phyloP scores from a whole-genome alignment of 2,797 vertebrate genomes.

The Leptoclinus maculatus region DNA sequence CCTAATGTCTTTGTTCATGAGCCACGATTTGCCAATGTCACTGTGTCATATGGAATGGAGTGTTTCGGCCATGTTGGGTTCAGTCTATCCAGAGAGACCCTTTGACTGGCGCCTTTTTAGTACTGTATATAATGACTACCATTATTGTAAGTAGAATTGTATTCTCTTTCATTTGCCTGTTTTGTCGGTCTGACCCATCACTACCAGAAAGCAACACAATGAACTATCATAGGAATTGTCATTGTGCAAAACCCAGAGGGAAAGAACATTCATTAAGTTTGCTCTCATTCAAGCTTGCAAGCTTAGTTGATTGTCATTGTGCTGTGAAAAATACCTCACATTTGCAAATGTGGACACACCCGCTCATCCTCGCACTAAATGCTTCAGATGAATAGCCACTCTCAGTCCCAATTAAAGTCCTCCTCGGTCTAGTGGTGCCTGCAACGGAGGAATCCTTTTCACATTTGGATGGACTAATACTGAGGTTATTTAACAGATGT shows the following conservation, averaged over 20 bases:
- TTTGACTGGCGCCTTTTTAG: conserved; percentile 34
- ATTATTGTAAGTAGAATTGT: conserved; percentile 54
- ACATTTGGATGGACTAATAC: background rate
- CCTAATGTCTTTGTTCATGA: conserved; percentile 34
- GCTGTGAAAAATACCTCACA: background rate
- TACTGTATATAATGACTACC: conserved; percentile 43
- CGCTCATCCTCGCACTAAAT: background rate
- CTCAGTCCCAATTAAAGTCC: background rate
- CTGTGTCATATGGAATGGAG: conserved; percentile 19
- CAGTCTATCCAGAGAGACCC: conserved; percentile 34
- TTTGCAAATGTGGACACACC: background rate
- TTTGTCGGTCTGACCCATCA: conserved; percentile 68
- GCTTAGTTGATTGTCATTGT: background rate
- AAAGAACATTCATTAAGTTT: conserved; percentile 6
- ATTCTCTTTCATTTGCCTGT: conserved; percentile 25
- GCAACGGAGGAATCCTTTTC: background rate
- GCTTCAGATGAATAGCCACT: background rate
- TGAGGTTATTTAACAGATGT: background rate
- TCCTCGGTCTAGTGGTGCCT: background rate
- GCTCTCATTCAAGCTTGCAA: background rate
- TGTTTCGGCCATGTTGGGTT: conserved; percentile 13
- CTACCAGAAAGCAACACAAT: conserved; percentile 23
- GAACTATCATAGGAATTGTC: conserved; percentile 2
- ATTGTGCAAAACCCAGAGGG: background rate
- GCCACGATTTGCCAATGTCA: conserved; percentile 39